Percentiles rank a stretch among this genome's conserved stretches.
These are phyloP conservation scores for Cathartes aura DNA, from an alignment of 2,113 vertebrate species.

Conservation along the genomic window DNA sequence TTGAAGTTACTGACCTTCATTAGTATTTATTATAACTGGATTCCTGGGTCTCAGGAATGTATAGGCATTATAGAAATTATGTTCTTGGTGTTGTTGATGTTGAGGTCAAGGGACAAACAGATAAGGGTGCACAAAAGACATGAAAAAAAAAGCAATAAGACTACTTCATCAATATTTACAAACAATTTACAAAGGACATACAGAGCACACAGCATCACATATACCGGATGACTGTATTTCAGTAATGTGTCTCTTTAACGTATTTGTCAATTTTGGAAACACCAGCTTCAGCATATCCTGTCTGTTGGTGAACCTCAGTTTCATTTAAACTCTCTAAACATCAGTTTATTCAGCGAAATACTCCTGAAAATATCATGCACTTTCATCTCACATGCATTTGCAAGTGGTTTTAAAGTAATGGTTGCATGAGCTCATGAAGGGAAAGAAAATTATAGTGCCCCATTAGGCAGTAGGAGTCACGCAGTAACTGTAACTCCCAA, in stretches of 20 bases:
- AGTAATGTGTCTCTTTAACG: not conserved
- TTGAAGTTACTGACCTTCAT: not conserved
- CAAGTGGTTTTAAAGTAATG: not conserved
- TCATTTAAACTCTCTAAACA: not conserved
- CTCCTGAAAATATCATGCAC: not conserved
- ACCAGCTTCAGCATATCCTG: not conserved
- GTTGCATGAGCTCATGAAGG: not conserved
- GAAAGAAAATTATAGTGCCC: not conserved
- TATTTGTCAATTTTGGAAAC: not conserved
- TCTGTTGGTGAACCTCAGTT: not conserved
- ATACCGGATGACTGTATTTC: not conserved
- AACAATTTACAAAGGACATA: not conserved
- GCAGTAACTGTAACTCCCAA: not conserved
- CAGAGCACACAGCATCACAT: not conserved
- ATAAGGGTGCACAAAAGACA: not conserved
- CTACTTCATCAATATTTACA: not conserved
- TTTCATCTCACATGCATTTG: not conserved
- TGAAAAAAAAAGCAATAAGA: accelerated
- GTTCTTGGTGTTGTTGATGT: not conserved
- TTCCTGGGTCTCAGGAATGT: not conserved
- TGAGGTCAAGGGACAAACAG: not conserved
- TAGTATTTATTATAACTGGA: not conserved
- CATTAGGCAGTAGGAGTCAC: not conserved
- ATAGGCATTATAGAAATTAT: not conserved
- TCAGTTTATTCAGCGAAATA: not conserved